Conservation (phyloP, 2,113 vertebrate species). For the Progne subis region DNA sequence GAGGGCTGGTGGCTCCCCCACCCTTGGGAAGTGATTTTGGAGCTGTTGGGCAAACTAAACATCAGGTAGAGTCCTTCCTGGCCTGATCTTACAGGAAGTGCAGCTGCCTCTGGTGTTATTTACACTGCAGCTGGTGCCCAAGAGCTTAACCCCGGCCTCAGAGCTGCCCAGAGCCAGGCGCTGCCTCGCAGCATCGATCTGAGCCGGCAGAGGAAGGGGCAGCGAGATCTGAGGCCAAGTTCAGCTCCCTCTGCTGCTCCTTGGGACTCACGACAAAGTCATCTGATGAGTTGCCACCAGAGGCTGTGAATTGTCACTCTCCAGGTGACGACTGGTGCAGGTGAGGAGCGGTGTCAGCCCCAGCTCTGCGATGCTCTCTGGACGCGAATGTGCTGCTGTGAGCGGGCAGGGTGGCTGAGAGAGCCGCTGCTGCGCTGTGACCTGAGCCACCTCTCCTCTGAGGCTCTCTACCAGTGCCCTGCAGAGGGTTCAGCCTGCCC, state of each 20-base stretch:
- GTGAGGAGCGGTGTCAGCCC: neutral
- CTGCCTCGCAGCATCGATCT: neutral
- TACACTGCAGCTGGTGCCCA: neutral
- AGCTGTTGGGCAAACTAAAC: neutral
- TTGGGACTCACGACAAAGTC: neutral
- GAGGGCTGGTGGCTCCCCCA: neutral
- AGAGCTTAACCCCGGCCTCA: neutral
- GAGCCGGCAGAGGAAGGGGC: neutral
- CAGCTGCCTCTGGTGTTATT: neutral
- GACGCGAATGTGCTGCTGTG: rapidly evolving
- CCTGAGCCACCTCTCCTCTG: neutral
- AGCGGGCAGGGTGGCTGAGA: rapidly evolving
- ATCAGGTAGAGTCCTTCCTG: neutral
- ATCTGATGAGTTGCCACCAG: neutral
- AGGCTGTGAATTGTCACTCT: neutral
- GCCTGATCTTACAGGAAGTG: neutral
- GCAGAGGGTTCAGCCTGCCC: neutral
- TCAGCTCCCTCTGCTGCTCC: neutral
- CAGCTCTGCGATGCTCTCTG: neutral
- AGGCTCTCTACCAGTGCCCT: neutral
- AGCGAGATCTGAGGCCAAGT: neutral
- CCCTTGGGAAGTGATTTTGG: neutral
- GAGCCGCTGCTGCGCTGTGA: neutral
- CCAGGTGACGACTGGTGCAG: neutral
- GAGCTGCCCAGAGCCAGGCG: neutral